Evolutionary conservation across 92 coral and sea anemone genomes (phyloP), one percentile per base, ranked within the genome.

Genomic region (Zoanthus gigantus): DNA sequence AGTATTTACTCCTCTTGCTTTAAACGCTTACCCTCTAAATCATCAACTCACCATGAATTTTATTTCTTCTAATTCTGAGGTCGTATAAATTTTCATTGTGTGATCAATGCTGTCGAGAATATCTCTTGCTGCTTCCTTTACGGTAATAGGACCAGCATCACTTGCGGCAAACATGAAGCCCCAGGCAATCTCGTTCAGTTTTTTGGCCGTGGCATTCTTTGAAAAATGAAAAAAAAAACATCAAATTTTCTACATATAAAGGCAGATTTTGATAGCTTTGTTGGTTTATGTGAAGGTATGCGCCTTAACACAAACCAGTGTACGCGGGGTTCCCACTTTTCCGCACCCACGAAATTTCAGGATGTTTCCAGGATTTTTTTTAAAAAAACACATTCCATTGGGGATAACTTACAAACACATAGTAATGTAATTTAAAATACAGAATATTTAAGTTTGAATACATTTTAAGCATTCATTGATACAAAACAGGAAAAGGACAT

Each of bases 61-160:
- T 9, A 80, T 80, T 63, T 63, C 74, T 61, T n/a, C 13, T 42
- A n/a, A 1, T 65, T 44, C 28, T 9, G 85, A 80, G 29, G 74
- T 65, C 15, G 85, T 23, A 29, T 45, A 44, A 58, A 80, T 66
- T n/a, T 28, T 80, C 23, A 80, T 18, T 11, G 48, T 28, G 28
- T 45, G 45, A 13, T 69, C 85, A 66, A 80, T 80, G 48, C 85
- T 63, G 73, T 66, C 73, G 37, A 80, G 56, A 45, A 80, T 42
- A 30, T 80, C 85, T 63, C 85, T 80, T 9, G 85, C 73, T 37
- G 74, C 85, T 60, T 80, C 85, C 7, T 15, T 30, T 5, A 80
- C 85, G 3, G 85, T 68, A 12, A 66, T 11, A 44, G 85, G 85
- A 28, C 85, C 85, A 32, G 61, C 30, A 48, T 81, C 85, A 9